These are phyloP conservation scores for Pseudorhombus dupliciocellatus DNA, from an alignment of 2,113 vertebrate species.

Conservation along the genomic window DNA sequence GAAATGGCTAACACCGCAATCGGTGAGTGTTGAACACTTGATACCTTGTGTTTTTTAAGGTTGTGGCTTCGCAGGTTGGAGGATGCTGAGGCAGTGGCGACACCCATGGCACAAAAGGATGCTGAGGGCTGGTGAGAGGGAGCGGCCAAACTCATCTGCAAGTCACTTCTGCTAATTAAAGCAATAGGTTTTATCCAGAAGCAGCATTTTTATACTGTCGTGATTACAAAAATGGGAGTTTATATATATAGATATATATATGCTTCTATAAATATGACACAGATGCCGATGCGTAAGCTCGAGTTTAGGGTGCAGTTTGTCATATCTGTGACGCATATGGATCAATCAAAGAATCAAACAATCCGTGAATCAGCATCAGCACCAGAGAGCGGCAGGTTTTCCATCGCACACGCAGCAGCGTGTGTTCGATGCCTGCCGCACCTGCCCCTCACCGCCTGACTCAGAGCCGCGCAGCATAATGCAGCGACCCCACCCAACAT, in stretches of 20 bases:
- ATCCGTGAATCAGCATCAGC: not conserved
- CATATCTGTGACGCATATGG: constrained; percentile 59
- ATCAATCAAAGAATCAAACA: not conserved
- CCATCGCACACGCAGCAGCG: constrained; percentile 3
- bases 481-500: constrained; percentile 86
- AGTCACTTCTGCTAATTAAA: constrained; percentile 16
- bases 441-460: constrained; percentile 70
- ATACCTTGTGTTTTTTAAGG: not conserved
- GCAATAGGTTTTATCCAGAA: not conserved
- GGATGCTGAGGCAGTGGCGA: constrained; percentile 65
- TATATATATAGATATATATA: not conserved
- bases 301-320: constrained; percentile 4
- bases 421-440: constrained; percentile 65
- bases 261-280: not conserved
- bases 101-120: constrained; percentile 80
- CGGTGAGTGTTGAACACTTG: constrained; percentile 73
- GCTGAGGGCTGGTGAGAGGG: constrained; percentile 64
- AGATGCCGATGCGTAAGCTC: constrained; percentile 2
- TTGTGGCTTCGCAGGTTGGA: constrained; percentile 21
- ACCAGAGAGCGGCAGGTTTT: not conserved
- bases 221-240: not conserved
- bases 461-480: constrained; percentile 81
- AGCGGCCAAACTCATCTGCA: constrained; percentile 70
- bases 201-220: not conserved
- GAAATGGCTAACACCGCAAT: constrained; percentile 83